Base-by-base conservation (phyloP, 2,888 invertebrate genomes). In the Calameuta idolon region DNA sequence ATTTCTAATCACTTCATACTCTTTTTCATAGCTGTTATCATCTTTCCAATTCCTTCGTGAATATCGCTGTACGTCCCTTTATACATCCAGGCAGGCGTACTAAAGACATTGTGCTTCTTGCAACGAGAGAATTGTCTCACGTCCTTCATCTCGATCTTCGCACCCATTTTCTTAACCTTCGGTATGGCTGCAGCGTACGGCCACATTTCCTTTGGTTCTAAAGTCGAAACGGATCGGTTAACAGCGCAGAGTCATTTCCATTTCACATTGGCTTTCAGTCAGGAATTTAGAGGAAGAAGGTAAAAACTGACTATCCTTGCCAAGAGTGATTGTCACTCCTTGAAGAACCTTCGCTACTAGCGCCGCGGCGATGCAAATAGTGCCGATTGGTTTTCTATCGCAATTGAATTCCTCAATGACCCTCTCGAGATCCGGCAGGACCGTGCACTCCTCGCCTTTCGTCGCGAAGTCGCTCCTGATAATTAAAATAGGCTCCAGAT, bases 11-110 rank as follows among this genome's bases (percentile, higher is more conserved):
- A 77, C 30, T 68, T 71, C 31, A 75, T 71, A 55, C 69, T 75
- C 40, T 75, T 77, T 69, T 75, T 77, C 35, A 78, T 35, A 31
- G 76, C 75, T 76, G 82, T 83, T 34, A 93, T 89, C 92, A 94
- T 92, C 69, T 90, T 90, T 1, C 93, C 93, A 79, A 94, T 92
- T 5, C 93, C 93, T 77, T 92, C 92, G 82, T 92, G 92, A 74
- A 94, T 88, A 79, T 93, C 92, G 79, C 92, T 92, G 77, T 92
- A 91, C 69, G 90, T 86, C 0, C 92, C 93, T 69, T 92, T 90
- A 82, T 92, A 93, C 92, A 94, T 92, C 89, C 92, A 94, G 1
- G 93, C 94, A 9, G 94, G 94, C n/a, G 93, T 92, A 15, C 93
- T 93, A 12, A 93, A 92, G 33, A 94, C 88, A 75, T 92, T 91